These are phyloP conservation scores for Diaphora mendica DNA, from an alignment of 2,888 invertebrate genomes.

Conservation along the genomic window DNA sequence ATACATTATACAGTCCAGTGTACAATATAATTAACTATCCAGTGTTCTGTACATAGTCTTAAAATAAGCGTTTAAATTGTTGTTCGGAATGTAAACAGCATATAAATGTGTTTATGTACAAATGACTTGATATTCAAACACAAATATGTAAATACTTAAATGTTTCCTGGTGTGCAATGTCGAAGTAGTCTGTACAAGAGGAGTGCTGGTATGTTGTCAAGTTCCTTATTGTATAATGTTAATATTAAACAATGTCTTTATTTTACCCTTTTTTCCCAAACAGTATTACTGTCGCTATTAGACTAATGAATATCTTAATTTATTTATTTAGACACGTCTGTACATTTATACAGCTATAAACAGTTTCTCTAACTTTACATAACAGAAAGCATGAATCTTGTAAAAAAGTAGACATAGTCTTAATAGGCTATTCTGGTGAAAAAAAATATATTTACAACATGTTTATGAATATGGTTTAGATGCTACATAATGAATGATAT, in stretches of 20 bases:
- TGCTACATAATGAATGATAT: background rate
- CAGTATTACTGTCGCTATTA: background rate
- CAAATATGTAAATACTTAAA: background rate
- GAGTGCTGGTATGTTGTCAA: background rate
- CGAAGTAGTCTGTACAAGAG: background rate
- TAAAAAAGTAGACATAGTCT: background rate
- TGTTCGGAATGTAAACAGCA: background rate
- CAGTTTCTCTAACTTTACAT: background rate
- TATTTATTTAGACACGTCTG: background rate
- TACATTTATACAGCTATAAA: background rate
- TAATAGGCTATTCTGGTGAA: background rate
- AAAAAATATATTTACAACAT: background rate
- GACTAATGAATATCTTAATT: background rate
- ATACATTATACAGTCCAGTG: background rate
- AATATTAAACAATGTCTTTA: background rate
- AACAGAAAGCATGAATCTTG: background rate
- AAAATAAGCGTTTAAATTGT: background rate
- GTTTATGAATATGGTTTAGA: slow-evolving; percentile 14
- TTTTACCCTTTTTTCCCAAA: background rate
- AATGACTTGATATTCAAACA: background rate
- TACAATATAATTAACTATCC: background rate
- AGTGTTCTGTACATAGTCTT: background rate
- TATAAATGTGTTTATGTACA: background rate
- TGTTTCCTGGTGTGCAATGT: background rate
- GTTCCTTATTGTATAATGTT: background rate